phyloP scores from a whole-genome alignment of 2,888 invertebrate species.

The Adineta ricciae region DNA sequence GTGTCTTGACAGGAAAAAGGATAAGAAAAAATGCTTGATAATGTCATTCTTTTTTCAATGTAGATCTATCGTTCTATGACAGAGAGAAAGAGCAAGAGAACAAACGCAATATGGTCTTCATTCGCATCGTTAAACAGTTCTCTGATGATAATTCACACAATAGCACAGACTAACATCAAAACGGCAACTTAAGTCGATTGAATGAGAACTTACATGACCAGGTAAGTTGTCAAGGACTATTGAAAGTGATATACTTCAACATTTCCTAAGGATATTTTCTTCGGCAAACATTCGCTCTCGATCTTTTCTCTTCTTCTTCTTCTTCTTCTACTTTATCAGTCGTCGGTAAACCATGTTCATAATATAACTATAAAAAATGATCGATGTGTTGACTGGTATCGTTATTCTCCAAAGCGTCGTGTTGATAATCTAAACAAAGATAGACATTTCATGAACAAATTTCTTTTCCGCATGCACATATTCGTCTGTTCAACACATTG shows the following conservation, averaged over 20 bases:
- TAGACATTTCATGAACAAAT: constrained; percentile 7
- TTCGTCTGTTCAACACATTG: background rate
- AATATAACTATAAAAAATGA: background rate
- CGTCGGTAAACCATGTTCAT: background rate
- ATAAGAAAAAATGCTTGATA: background rate
- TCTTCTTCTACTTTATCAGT: background rate
- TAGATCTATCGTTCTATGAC: background rate
- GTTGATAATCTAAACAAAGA: constrained; percentile 6
- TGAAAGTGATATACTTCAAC: background rate
- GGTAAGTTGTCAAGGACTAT: background rate
- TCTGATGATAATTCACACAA: background rate
- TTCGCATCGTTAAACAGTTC: background rate
- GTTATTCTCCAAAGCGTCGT: background rate
- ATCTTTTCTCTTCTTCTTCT: no score
- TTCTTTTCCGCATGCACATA: background rate
- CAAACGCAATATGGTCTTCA: background rate
- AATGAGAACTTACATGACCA: background rate
- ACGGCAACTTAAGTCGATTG: background rate
- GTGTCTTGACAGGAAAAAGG: background rate
- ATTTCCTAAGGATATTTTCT: background rate
- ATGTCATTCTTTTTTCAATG: background rate
- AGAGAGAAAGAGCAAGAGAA: background rate
- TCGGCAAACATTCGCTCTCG: background rate
- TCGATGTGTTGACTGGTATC: background rate
- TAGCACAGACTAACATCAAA: background rate